Evolutionary conservation across 2,113 vertebrate species (phyloP).

Genomic region (Forbesichthys papilliferus): DNA sequence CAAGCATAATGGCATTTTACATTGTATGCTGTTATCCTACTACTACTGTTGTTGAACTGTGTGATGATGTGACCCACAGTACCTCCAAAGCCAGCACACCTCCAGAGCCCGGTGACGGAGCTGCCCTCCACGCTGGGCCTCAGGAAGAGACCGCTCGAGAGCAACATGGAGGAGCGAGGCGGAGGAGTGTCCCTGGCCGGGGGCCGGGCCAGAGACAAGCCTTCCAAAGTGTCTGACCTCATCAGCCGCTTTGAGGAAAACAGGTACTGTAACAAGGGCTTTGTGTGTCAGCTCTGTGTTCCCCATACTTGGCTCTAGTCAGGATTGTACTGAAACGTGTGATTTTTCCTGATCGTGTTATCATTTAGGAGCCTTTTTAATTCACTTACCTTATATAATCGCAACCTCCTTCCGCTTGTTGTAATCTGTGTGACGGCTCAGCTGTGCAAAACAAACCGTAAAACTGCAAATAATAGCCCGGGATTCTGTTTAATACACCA

Average conservation of each 20-base stretch:
- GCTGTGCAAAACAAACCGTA: background rate
- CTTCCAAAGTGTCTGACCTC: conserved; percentile 90
- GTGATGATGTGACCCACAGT: conserved; percentile 74
- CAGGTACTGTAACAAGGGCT: conserved; percentile 75
- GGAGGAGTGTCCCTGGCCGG: conserved; percentile 58
- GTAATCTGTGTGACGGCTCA: conserved; percentile 33
- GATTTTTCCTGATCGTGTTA: background rate
- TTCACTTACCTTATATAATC: conserved; percentile 19
- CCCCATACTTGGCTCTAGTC: background rate
- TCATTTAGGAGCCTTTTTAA: too few relatives aligned
- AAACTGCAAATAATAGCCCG: too few relatives aligned
- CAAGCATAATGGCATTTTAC: too few relatives aligned
- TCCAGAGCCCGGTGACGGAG: conserved; percentile 82
- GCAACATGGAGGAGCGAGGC: conserved; percentile 86
- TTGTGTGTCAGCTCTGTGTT: background rate
- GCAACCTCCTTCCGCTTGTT: conserved; percentile 9
- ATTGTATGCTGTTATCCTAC: too few relatives aligned
- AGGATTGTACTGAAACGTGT: background rate
- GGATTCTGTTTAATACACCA: too few relatives aligned
- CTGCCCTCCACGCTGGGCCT: conserved; percentile 66
- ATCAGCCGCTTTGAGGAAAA: conserved; percentile 94
- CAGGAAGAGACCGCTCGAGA: conserved; percentile 50
- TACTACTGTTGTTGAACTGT: conserved; percentile 19
- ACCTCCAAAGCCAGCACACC: conserved; percentile 91
- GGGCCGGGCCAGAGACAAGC: conserved; percentile 73